Conservation (phyloP, 1,140 invertebrate genomes). For the Lasioglossum albipes region DNA sequence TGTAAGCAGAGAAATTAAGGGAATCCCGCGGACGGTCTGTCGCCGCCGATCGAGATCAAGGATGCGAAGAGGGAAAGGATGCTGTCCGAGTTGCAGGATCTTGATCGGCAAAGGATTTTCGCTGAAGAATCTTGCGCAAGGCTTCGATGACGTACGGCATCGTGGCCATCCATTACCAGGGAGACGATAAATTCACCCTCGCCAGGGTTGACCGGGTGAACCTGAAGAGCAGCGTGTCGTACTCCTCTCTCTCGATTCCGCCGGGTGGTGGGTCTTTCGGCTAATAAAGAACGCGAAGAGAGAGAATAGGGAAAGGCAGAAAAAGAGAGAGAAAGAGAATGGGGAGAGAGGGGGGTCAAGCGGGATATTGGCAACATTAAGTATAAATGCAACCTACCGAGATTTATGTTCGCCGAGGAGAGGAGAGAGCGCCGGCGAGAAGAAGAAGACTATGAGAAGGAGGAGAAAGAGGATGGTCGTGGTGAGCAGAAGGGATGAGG, state of each 20-base stretch:
- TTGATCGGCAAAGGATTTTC: slow-evolving; percentile 44
- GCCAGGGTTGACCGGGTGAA: slow-evolving; percentile 62
- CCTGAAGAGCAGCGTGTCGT: slow-evolving; percentile 61
- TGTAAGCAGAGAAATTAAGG: too few species aligned
- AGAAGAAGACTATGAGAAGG: slow-evolving; percentile 52
- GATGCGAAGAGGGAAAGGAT: not conserved
- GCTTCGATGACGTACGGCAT: slow-evolving; percentile 67
- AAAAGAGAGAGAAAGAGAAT: not conserved
- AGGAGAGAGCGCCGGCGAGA: slow-evolving; percentile 52
- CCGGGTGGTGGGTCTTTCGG: slow-evolving; percentile 63
- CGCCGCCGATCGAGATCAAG: too few species aligned
- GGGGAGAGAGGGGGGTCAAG: slow-evolving; percentile 51
- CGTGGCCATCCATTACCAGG: slow-evolving; percentile 65
- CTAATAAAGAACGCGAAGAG: slow-evolving; percentile 68
- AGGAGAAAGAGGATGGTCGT: slow-evolving; percentile 46
- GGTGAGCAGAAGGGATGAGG: slow-evolving; percentile 74
- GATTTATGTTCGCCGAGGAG: slow-evolving; percentile 74
- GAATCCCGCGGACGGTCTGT: too few species aligned
- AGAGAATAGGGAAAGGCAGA: slow-evolving; percentile 16
- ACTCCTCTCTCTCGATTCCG: slow-evolving; percentile 52
- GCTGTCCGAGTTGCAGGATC: slow-evolving; percentile 31
- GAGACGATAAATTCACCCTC: slow-evolving; percentile 65
- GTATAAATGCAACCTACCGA: slow-evolving; percentile 76
- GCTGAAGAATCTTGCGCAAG: slow-evolving; percentile 49
- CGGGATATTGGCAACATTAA: slow-evolving; percentile 77